Base-by-base conservation (phyloP, 2,113 vertebrate species). In the Psephotus haematonotus region DNA sequence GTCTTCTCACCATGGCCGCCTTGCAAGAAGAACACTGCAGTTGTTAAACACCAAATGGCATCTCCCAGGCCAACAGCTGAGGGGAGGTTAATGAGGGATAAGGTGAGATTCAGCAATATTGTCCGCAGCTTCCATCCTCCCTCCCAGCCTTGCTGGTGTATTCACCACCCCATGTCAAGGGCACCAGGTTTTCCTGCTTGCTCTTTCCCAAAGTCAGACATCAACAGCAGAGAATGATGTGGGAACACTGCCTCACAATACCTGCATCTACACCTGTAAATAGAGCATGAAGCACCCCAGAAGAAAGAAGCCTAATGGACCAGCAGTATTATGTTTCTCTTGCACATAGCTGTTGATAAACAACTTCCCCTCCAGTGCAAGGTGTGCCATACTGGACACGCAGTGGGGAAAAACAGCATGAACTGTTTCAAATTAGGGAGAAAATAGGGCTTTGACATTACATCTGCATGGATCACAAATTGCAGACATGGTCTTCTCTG, bases 1-100 rank as follows among this genome's bases (percentile, higher is more conserved):
- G 41, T 33, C 1, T 0, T 27, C 2, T 0, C 33, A 62, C 0
- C 0, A 18, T 1, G 0, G 31, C 71, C 78, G 70, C 60, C 76
- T 78, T 25, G 0, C 0, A 0, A 67, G 50, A 20, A 69, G 80
- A 68, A 47, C 0, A 24, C 2, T 7, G 57, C 94, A 92, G 65
- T 68, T 96, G 89, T 65, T 67, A 86, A 63, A 4, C 52, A 24
- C 28, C 89, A 89, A 83, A 28, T 82, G 93, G 77, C 88, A 81
- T 35, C 46, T 53, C 76, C 60, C 83, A 35, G 52, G 5, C 3
- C n/a, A 86, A 55, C 94, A 97, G 95, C 94, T 93, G 93, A 89
- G 65, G n/a, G 43, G 18, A 18, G 89, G 89, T 78, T 93, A 43
- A 91, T 55, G 37, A 79, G 39, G 77, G 69, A 89, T 82, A 55